Evolutionary conservation across 1,140 invertebrate genomes (phyloP).

Genomic region (Trachymyrmex cornetzi): DNA sequence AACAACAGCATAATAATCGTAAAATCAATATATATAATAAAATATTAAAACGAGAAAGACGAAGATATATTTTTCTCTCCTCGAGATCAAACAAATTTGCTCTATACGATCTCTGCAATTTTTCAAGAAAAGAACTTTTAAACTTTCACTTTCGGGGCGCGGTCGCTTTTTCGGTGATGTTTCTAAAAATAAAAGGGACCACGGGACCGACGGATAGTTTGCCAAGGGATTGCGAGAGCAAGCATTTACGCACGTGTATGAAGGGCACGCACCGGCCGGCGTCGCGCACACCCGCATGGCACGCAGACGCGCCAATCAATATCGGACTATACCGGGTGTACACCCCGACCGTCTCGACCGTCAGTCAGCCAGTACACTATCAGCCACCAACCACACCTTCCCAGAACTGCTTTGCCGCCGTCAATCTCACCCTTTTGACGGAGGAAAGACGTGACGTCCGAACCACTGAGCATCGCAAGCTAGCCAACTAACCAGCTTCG

Average conservation of each 20-base stretch:
- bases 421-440: not conserved
- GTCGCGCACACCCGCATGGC: conserved; percentile 69
- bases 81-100: not conserved
- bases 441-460: conserved; percentile 3
- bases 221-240: not conserved
- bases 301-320: conserved; percentile 75
- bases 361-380: conserved; percentile 65
- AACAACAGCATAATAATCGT: not conserved
- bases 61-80: not conserved
- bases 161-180: not conserved
- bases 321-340: conserved; percentile 68
- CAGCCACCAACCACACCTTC: conserved; percentile 75
- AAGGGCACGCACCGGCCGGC: conserved; percentile 33
- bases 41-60: not conserved
- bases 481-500: conserved; percentile 26
- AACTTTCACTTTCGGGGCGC: conserved; percentile 2
- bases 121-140: not conserved
- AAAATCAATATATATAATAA: conserved; percentile 4
- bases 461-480: not conserved
- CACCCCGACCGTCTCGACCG: conserved; percentile 46
- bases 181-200: conserved; percentile 57
- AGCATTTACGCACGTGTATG: conserved; percentile 44
- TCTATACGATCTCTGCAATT: not conserved
- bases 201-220: conserved; percentile 22
- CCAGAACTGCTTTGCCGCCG: not conserved